phyloP scores from a whole-genome alignment of 1,140 invertebrate species.

The Hetaerina americana region DNA sequence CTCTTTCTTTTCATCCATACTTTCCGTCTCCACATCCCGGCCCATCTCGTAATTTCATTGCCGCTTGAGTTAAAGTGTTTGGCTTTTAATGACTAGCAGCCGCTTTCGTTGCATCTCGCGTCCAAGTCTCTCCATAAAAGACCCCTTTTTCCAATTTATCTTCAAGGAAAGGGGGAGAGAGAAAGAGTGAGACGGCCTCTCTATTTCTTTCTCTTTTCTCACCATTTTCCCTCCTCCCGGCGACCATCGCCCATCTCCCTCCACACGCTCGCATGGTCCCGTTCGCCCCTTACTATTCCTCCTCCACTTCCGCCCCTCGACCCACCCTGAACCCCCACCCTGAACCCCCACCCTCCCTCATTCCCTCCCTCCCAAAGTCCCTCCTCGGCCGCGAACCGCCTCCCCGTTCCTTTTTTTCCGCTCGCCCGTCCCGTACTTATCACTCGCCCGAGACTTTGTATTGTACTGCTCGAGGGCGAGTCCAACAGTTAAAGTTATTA shows the following conservation, averaged over 20 bases:
- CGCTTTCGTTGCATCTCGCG: neutral
- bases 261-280: too few relatives aligned
- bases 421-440: too few relatives aligned
- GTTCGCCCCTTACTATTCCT: neutral
- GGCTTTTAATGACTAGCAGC: neutral
- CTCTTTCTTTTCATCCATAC: neutral
- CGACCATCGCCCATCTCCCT: neutral
- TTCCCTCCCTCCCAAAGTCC: too few relatives aligned
- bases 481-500: too few relatives aligned
- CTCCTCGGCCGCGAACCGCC: too few relatives aligned
- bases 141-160: too few relatives aligned
- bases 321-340: too few relatives aligned
- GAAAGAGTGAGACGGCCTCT: neutral
- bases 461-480: too few relatives aligned
- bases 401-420: too few relatives aligned
- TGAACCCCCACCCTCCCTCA: too few relatives aligned
- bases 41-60: neutral
- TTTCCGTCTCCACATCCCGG: neutral
- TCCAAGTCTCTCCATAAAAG: neutral
- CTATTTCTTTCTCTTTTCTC: neutral
- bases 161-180: too few relatives aligned
- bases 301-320: neutral
- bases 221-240: neutral
- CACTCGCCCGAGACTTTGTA: too few relatives aligned
- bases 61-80: neutral